phyloP scores from a whole-genome alignment of 1,140 invertebrate species.

The Drosophila burlai region DNA sequence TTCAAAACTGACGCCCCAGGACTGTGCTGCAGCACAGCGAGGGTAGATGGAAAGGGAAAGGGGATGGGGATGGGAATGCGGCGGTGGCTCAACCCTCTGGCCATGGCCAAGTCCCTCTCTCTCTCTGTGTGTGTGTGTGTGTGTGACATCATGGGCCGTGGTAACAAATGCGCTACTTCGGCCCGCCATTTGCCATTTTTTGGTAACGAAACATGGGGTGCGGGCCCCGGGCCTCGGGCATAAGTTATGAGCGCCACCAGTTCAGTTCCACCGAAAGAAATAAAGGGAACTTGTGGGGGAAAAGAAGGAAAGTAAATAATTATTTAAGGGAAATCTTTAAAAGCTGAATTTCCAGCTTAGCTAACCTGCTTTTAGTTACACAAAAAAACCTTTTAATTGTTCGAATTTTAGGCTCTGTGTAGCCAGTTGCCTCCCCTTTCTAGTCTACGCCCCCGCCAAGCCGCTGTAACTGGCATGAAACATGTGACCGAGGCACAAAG shows the following conservation, averaged over 20 bases:
- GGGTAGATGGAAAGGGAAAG: background rate
- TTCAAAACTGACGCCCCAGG: conserved; percentile 76
- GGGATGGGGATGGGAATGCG: background rate
- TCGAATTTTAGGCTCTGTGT: background rate
- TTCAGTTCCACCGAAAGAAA: background rate
- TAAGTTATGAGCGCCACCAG: conserved; percentile 68
- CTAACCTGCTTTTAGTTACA: background rate
- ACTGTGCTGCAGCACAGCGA: conserved; percentile 8
- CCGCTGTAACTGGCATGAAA: conserved; percentile 76
- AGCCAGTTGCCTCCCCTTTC: background rate
- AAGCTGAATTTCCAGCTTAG: background rate
- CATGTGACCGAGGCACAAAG: conserved; percentile 69
- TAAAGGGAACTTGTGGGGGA: background rate
- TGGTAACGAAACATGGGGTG: conserved; percentile 32
- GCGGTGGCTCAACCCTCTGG: conserved; percentile 15
- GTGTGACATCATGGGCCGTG: conserved; percentile 72
- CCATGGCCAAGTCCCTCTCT: conserved; percentile 11
- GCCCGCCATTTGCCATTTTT: conserved; percentile 69
- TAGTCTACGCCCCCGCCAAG: conserved; percentile 16
- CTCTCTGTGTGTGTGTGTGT: conserved; percentile 24
- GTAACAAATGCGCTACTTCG: conserved; percentile 73
- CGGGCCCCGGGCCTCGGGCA: conserved; percentile 54
- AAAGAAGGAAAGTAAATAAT: background rate
- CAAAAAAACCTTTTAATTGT: background rate
- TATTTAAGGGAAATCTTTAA: too few species aligned